Percentiles rank a stretch among this genome's conserved stretches.
Conservation (phyloP, 2,888 invertebrate species). For the Polylopha cassiicola region DNA sequence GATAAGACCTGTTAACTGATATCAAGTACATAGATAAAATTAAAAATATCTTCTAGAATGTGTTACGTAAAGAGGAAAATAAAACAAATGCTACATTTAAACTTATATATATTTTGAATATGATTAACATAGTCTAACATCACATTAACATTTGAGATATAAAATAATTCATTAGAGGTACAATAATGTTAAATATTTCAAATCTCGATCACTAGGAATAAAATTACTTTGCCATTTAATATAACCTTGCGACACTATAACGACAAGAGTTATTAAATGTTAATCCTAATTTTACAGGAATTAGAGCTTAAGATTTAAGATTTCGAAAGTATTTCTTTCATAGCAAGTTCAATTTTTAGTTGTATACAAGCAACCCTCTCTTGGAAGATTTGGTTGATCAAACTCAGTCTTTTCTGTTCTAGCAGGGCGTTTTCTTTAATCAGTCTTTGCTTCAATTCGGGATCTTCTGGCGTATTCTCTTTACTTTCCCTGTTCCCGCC, state of each 20-base stretch:
- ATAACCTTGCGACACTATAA: too few relatives aligned
- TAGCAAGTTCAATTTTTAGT: constrained; percentile 82
- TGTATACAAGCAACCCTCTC: constrained; percentile 84
- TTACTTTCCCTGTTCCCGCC: constrained; percentile 52
- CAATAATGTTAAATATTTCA: too few relatives aligned
- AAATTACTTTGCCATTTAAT: too few relatives aligned
- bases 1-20: constrained; percentile 16
- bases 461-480: constrained; percentile 58
- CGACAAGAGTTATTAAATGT: not conserved
- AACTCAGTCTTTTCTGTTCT: constrained; percentile 81
- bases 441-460: constrained; percentile 58
- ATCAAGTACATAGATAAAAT: constrained; percentile 20
- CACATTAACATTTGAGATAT: constrained; percentile 21
- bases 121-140: constrained; percentile 18
- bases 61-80: constrained; percentile 11
- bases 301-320: constrained; percentile 38
- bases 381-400: constrained; percentile 83
- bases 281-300: not conserved
- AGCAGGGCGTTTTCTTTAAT: constrained; percentile 81
- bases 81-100: constrained; percentile 3
- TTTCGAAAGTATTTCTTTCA: constrained; percentile 74
- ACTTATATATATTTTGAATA: constrained; percentile 18
- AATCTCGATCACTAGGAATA: constrained; percentile 18
- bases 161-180: constrained; percentile 16
- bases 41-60: constrained; percentile 17